These are phyloP conservation scores for Trachurus trachurus DNA, from an alignment of 2,797 vertebrate species.

Conservation along the genomic window DNA sequence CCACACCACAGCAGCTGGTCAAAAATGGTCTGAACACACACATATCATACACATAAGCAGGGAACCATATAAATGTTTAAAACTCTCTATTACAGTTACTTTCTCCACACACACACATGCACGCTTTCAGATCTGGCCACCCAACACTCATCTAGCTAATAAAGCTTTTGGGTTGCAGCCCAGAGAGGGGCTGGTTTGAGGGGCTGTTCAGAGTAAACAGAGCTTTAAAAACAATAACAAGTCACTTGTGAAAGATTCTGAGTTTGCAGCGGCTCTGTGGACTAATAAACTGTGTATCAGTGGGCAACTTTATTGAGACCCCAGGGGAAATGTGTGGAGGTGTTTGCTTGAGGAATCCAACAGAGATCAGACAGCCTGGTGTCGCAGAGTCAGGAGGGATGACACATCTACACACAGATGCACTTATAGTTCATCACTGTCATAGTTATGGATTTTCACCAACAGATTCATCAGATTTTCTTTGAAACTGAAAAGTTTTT, in stretches of 20 bases:
- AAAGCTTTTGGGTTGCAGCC: slow-evolving; percentile 73
- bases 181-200: slow-evolving; percentile 59
- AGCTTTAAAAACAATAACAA: slow-evolving; percentile 80
- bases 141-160: slow-evolving; percentile 71
- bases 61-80: slow-evolving; percentile 35
- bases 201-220: slow-evolving; percentile 72
- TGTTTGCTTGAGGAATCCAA: slow-evolving; percentile 47
- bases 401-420: not conserved
- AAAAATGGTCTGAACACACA: slow-evolving; percentile 28
- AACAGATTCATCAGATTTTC: not conserved
- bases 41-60: slow-evolving; percentile 22
- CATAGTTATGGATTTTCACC: not conserved
- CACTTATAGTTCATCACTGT: not conserved
- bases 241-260: slow-evolving; percentile 64
- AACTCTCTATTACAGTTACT: slow-evolving; percentile 25
- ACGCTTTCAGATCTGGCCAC: slow-evolving; percentile 69
- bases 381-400: slow-evolving; percentile 12
- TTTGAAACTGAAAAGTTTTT: not conserved
- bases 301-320: slow-evolving; percentile 62
- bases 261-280: slow-evolving; percentile 37
- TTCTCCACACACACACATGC: not conserved
- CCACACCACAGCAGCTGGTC: slow-evolving; percentile 68
- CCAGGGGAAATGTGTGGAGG: slow-evolving; percentile 40
- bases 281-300: slow-evolving; percentile 64
- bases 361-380: slow-evolving; percentile 24